phyloP scores from a whole-genome alignment of 2,797 vertebrate genomes.

The Microcaecilia unicolor region DNA sequence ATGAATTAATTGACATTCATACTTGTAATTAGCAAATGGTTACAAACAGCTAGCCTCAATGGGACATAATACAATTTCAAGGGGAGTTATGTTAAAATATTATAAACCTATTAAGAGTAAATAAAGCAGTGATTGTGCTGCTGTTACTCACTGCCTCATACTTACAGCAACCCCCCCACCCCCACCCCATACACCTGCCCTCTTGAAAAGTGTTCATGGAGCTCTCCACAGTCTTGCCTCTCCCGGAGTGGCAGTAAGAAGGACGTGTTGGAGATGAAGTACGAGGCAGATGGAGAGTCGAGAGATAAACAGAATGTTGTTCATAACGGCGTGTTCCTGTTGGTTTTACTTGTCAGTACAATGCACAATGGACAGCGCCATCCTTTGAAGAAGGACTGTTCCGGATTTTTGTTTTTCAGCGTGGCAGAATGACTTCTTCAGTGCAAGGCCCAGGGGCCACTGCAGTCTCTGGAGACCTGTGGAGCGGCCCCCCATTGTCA shows the following conservation, averaged over 20 bases:
- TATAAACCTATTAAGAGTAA: slow-evolving; percentile 26
- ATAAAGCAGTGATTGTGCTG: not conserved
- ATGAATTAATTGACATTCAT: slow-evolving; percentile 66
- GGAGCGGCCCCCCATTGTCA: no score
- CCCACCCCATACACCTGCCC: slow-evolving; percentile 11
- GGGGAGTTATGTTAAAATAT: slow-evolving; percentile 41
- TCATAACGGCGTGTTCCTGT: slow-evolving; percentile 4
- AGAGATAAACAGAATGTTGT: no score
- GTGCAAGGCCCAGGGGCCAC: no score
- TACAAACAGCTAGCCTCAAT: slow-evolving; percentile 58
- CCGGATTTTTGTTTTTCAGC: not conserved
- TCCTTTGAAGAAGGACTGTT: not conserved
- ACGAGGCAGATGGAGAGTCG: slow-evolving; percentile 22
- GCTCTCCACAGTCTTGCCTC: slow-evolving; percentile 2
- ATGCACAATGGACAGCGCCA: not conserved
- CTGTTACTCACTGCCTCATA: not conserved
- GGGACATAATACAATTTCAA: slow-evolving; percentile 50
- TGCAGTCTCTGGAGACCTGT: no score
- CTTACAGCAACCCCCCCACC: not conserved
- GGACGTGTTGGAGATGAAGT: slow-evolving; percentile 21
- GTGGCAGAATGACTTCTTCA: no score
- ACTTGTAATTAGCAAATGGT: slow-evolving; percentile 57
- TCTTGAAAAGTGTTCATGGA: slow-evolving; percentile 13
- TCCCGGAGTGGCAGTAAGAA: slow-evolving; percentile 5
- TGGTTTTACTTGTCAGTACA: not conserved